Evolutionary conservation across 2,113 vertebrate genomes (phyloP).

Genomic region (Zapus hudsonius): DNA sequence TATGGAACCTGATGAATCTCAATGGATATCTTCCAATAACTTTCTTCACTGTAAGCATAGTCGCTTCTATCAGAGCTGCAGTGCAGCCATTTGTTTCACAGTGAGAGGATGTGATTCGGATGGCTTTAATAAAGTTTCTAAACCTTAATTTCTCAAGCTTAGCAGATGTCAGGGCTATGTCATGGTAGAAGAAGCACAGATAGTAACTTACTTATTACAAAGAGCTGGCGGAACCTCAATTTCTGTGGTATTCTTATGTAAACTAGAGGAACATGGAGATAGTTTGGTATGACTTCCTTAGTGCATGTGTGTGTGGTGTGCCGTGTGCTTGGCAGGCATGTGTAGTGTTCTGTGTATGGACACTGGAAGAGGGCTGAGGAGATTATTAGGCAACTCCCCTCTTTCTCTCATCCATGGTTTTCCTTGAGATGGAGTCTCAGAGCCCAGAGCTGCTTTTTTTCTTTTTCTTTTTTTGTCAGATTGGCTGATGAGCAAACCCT

Average conservation of each 20-base stretch:
- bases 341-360: no score
- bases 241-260: conserved; percentile 15
- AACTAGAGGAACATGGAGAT: conserved; percentile 24
- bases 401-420: no score
- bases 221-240: not conserved
- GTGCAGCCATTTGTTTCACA: not conserved
- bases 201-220: not conserved
- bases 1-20: not conserved
- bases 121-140: conserved; percentile 20
- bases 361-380: no score
- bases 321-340: no score
- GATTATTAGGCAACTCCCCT: no score
- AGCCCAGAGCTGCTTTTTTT: no score
- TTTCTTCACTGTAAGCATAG: not conserved
- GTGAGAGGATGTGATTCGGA: not conserved
- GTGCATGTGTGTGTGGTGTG: no score
- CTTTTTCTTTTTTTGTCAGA: no score
- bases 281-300: not conserved
- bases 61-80: not conserved
- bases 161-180: not conserved
- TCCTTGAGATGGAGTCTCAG: no score
- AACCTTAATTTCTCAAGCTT: conserved; percentile 46
- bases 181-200: not conserved
- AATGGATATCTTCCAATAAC: not conserved
- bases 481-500: no score